Evolutionary conservation across 2,888 invertebrate genomes (phyloP).

Genomic region (Tyria jacobaeae): DNA sequence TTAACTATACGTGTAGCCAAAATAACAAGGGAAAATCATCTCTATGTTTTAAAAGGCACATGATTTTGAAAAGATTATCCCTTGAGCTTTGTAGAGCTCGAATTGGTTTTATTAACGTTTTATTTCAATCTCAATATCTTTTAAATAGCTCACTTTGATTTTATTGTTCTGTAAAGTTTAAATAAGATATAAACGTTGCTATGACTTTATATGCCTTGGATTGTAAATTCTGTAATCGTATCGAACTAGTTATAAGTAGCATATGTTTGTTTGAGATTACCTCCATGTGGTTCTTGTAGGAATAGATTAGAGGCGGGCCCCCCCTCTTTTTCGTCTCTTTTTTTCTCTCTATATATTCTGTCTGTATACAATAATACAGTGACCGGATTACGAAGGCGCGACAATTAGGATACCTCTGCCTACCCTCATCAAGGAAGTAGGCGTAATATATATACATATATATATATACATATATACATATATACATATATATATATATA

Average conservation of each 20-base stretch:
- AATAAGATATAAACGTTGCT: slow-evolving; percentile 14
- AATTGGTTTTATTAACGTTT: slow-evolving; percentile 24
- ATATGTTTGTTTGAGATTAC: background rate
- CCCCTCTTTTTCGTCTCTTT: no score
- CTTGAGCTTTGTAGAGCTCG: slow-evolving; percentile 19
- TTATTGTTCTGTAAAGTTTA: slow-evolving; percentile 31
- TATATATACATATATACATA: no score
- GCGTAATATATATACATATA: no score
- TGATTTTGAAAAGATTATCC: slow-evolving; percentile 23
- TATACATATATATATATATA: no score
- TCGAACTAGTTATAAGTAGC: background rate
- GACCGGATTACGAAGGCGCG: no score
- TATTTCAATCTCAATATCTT: slow-evolving; percentile 19
- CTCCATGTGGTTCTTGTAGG: no score
- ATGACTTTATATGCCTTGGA: background rate
- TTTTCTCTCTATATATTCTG: no score
- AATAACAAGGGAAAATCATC: slow-evolving; percentile 31
- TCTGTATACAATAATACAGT: no score
- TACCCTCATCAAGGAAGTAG: no score
- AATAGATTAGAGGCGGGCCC: no score
- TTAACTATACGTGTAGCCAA: slow-evolving; percentile 32
- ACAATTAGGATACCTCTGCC: no score
- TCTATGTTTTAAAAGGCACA: slow-evolving; percentile 23
- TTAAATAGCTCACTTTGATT: slow-evolving; percentile 23
- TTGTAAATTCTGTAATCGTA: background rate